Evolutionary conservation across 2,113 vertebrate genomes (phyloP), one percentile per base, ranked within the genome.

Genomic region (Rhinopomastus cyanomelas): DNA sequence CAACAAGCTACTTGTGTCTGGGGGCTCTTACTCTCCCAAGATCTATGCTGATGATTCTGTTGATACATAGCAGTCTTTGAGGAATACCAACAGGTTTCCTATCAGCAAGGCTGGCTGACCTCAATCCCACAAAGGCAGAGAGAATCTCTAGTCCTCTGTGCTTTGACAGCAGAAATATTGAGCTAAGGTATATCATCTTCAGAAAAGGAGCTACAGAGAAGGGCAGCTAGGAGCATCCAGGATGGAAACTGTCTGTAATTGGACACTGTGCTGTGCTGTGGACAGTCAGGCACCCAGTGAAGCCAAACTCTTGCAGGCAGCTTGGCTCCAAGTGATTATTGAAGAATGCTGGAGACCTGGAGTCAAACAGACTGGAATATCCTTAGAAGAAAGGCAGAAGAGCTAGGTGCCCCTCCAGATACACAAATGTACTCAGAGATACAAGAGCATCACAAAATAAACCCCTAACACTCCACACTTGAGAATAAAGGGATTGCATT

Each of bases 291-390:
- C 83, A 88, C 48, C 30, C 37, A 60, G 3, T 12, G 34, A 90
- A 67, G 14, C 36, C 60, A 34, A 37, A 37, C 25, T 26, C 83
- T 81, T 80, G 52, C 88, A 90, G 88, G 86, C 86, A 81, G 68
- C 77, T 94, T 88, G 90, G 61, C 88, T 94, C 86, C 90, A 75
- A 86, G 92, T 18, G 80, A 88, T 96, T 90, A 93, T n/a, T 39
- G 65, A 90, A 93, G 88, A 95, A 94, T 93, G 81, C 27, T 57
- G 34, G 64, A 94, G 85, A 82, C 55, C 82, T 91, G 92, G 71
- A 66, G 44, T 85, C 72, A 76, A 87, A 29, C n/a, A n/a, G 87
- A 36, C 53, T 22, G 39, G 59, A 79, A 57, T 66, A 89, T 30
- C 18, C 65, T 85, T 10, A 62, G 39, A 85, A 59, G 67, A 76